These are phyloP conservation scores for Andrena dorsata DNA, from an alignment of 2,888 invertebrate species.

Conservation along the genomic window DNA sequence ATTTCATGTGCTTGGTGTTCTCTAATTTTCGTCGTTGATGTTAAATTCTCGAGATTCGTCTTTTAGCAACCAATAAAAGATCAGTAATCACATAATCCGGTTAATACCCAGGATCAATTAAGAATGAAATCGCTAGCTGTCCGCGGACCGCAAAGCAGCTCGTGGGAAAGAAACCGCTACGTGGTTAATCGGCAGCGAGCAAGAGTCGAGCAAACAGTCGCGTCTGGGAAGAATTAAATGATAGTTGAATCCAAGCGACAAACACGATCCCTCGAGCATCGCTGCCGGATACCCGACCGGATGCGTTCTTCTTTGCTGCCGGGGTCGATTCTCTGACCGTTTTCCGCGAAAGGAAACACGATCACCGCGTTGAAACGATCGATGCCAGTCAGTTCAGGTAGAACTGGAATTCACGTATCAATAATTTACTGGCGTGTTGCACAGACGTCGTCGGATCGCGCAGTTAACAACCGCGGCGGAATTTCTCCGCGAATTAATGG, in stretches of 20 bases:
- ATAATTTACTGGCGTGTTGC: conserved; percentile 45
- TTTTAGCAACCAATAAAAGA: too few relatives aligned
- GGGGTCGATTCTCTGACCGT: conserved; percentile 36
- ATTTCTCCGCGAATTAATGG: conserved; percentile 44
- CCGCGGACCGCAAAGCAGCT: conserved; percentile 14
- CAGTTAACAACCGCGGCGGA: conserved; percentile 46
- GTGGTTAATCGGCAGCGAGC: conserved; percentile 38
- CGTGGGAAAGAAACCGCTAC: conserved; percentile 33
- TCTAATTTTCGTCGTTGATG: too few relatives aligned
- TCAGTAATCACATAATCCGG: too few relatives aligned
- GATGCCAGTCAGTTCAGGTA: conserved; percentile 25
- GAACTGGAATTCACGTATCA: conserved; percentile 61
- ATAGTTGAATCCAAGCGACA: conserved; percentile 46
- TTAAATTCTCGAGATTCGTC: too few relatives aligned
- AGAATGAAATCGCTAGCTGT: neutral
- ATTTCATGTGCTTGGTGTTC: too few relatives aligned
- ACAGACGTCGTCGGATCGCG: neutral
- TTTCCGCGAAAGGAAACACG: conserved; percentile 67
- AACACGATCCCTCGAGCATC: conserved; percentile 43
- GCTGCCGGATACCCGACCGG: conserved; percentile 49
- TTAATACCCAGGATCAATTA: neutral
- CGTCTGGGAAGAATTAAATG: conserved; percentile 23
- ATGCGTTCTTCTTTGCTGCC: conserved; percentile 56
- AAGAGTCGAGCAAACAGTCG: conserved; percentile 15
- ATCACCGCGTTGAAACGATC: conserved; percentile 24